phyloP scores from a whole-genome alignment of 2,113 vertebrate genomes.

The Theristicus caerulescens region DNA sequence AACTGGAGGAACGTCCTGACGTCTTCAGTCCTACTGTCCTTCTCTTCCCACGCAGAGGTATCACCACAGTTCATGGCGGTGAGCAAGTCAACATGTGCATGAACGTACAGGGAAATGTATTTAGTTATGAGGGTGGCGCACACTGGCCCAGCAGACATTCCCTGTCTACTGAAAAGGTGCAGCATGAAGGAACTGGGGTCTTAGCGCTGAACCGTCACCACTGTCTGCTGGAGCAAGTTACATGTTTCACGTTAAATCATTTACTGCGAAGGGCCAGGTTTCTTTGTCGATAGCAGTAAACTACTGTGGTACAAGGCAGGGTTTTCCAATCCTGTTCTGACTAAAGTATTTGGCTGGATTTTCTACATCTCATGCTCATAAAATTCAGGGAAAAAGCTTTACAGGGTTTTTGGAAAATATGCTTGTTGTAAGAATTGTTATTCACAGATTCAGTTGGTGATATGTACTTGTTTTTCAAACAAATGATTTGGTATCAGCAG shows the following conservation, averaged over 20 bases:
- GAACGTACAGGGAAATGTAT: background rate
- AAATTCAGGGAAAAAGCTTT: background rate
- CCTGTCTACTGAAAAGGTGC: background rate
- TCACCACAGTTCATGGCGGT: background rate
- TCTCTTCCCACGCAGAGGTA: background rate
- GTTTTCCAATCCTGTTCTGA: background rate
- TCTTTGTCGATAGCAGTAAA: background rate
- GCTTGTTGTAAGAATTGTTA: background rate
- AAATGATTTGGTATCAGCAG: background rate
- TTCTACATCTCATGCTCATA: background rate
- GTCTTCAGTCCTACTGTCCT: background rate
- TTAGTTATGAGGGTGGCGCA: background rate
- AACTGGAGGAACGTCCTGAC: background rate
- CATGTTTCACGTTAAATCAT: background rate
- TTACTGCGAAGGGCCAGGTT: background rate
- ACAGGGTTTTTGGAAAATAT: background rate
- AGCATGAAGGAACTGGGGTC: background rate
- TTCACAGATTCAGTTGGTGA: background rate
- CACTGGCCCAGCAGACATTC: background rate
- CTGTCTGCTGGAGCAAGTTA: background rate
- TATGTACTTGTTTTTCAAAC: background rate
- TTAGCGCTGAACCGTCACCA: background rate
- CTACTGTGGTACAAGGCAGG: background rate
- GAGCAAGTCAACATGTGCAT: background rate
- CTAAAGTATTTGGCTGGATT: background rate